These are phyloP conservation scores for Ophioninae sp. DNA, from an alignment of 2,888 invertebrate genomes.

Conservation along the genomic window DNA sequence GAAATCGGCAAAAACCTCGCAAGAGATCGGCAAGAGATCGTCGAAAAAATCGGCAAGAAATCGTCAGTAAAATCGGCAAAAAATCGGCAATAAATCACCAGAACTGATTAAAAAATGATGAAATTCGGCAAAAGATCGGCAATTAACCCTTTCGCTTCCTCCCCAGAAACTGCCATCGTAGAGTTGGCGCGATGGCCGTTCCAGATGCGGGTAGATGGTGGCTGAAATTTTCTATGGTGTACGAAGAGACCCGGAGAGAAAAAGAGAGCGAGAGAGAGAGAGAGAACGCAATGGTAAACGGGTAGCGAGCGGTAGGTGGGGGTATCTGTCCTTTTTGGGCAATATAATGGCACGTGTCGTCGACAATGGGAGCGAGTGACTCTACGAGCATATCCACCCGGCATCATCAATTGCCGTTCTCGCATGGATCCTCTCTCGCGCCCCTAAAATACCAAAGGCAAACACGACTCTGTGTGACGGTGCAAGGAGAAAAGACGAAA, in stretches of 20 bases:
- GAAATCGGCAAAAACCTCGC: no score
- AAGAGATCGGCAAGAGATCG: no score
- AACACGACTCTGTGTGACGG: slow-evolving; percentile 74
- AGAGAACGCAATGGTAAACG: background rate
- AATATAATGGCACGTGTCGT: slow-evolving; percentile 76
- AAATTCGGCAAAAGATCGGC: slow-evolving; percentile 50
- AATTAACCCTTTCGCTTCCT: slow-evolving; percentile 54
- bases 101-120: no score
- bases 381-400: slow-evolving; percentile 67
- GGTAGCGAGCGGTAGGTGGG: slow-evolving; percentile 11
- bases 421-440: slow-evolving; percentile 68
- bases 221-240: slow-evolving; percentile 39
- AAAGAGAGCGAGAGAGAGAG: background rate
- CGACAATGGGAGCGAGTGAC: slow-evolving; percentile 78
- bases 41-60: no score
- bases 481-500: slow-evolving; percentile 49
- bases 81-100: no score
- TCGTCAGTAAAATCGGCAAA: no score
- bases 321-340: slow-evolving; percentile 49
- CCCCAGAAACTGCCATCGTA: slow-evolving; percentile 33
- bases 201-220: background rate
- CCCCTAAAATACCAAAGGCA: slow-evolving; percentile 79
- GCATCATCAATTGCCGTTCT: slow-evolving; percentile 79
- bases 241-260: background rate
- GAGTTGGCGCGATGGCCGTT: background rate